Conservation (phyloP, 1,140 invertebrate species). For the Lordiphosa mommai region DNA sequence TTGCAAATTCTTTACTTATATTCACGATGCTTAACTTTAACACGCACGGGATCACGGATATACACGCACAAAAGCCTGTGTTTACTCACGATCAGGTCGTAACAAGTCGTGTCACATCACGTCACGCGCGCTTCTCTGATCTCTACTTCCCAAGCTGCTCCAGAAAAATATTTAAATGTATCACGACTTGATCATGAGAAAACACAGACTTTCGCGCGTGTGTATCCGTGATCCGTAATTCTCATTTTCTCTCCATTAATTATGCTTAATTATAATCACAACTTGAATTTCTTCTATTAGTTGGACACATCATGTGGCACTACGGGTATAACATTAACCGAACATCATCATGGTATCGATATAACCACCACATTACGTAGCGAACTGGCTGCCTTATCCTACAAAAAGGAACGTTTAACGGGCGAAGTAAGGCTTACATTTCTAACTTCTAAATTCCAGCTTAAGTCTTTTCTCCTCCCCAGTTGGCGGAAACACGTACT, state of each 20-base stretch:
- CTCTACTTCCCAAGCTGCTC: no score
- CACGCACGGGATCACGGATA: no score
- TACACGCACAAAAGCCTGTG: no score
- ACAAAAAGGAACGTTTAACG: constrained; percentile 89
- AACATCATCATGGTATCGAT: constrained; percentile 80
- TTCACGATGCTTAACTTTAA: no score
- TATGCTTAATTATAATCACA: neutral
- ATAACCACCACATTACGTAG: constrained; percentile 87
- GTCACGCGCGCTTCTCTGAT: no score
- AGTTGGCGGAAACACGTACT: constrained; percentile 62
- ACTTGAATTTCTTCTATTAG: constrained; percentile 10
- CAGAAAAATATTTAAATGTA: no score
- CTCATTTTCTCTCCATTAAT: neutral
- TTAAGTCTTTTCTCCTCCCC: neutral
- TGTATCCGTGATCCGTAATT: no score
- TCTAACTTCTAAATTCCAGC: neutral
- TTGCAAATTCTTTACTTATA: no score
- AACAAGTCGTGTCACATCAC: no score
- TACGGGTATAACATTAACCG: constrained; percentile 43
- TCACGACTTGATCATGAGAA: no score
- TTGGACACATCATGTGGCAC: constrained; percentile 58
- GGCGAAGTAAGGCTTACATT: constrained; percentile 82
- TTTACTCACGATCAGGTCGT: no score
- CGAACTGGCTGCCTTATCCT: constrained; percentile 89
- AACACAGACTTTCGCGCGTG: no score